A percentile compares a stretch with the other conserved stretches of the same genome.
Evolutionary conservation across 1,140 invertebrate species (phyloP).

Genomic region (Calephelis virginiensis): DNA sequence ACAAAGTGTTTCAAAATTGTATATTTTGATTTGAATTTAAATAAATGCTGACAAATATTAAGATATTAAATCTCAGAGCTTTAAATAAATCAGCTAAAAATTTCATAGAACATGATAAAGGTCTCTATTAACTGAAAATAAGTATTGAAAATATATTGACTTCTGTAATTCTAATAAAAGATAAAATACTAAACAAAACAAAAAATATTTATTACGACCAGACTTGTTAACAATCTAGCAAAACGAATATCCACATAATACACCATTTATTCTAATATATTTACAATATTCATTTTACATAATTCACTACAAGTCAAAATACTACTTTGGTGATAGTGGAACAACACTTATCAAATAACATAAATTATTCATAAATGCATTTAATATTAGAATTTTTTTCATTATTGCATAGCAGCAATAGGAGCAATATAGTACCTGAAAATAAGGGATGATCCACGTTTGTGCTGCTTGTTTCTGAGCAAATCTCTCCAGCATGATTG

Average conservation of each 20-base stretch:
- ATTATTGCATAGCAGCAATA: conserved; percentile 66
- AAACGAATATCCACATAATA: conserved; percentile 65
- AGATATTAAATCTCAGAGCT: not conserved
- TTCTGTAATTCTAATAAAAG: conserved; percentile 27
- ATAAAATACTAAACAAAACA: conserved; percentile 44
- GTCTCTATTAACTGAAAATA: not conserved
- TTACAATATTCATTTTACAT: conserved; percentile 67
- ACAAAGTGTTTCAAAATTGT: conserved; percentile 5
- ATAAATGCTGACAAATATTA: conserved; percentile 10
- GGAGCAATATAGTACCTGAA: conserved; percentile 89
- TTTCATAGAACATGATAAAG: not conserved
- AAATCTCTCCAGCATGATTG: conserved; percentile 89
- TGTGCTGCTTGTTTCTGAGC: conserved; percentile 84
- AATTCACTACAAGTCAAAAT: conserved; percentile 56
- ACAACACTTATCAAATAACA: conserved; percentile 74
- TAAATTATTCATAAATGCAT: conserved; percentile 64
- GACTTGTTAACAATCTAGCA: conserved; percentile 67
- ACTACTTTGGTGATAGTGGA: conserved; percentile 73
- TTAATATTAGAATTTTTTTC: conserved; percentile 39
- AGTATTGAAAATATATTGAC: not conserved
- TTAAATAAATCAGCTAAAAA: conserved; percentile 3
- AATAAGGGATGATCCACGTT: conserved; percentile 89
- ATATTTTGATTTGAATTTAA: conserved; percentile 7
- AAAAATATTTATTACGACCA: conserved; percentile 70
- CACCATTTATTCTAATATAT: conserved; percentile 74